Percentiles rank a stretch among this genome's conserved stretches.
These are phyloP conservation scores for Mohoua ochrocephala DNA, from an alignment of 2,113 vertebrate genomes.

Conservation along the genomic window DNA sequence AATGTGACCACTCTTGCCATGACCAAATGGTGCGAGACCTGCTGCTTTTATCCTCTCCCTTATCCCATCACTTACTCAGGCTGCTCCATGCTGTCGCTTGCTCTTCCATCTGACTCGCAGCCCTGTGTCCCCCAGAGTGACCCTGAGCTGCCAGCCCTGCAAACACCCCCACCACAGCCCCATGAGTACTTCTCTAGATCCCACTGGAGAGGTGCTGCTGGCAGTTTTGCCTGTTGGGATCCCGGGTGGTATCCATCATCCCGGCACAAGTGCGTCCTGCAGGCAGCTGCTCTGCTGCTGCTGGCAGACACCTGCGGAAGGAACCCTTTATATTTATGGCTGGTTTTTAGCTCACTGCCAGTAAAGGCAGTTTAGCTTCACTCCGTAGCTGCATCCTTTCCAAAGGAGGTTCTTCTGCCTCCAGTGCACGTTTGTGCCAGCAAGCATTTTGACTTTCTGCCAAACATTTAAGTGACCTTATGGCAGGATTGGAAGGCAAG, in stretches of 20 bases:
- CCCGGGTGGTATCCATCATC: not conserved
- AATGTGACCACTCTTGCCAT: not conserved
- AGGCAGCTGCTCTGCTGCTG: not conserved
- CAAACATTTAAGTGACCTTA: constrained; percentile 26
- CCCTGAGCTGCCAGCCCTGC: not conserved
- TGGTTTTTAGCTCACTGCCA: not conserved
- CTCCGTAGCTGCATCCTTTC: not conserved
- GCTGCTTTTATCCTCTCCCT: not conserved
- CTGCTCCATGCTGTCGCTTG: fast-evolving
- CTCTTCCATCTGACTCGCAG: not conserved
- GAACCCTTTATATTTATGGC: not conserved
- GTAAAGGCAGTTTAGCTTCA: not conserved
- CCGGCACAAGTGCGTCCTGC: not conserved
- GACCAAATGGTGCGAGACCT: not conserved
- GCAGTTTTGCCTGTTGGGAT: fast-evolving
- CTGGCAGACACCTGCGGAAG: not conserved
- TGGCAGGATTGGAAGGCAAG: not conserved
- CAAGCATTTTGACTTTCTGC: not conserved
- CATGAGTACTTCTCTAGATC: not conserved
- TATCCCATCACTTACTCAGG: not conserved
- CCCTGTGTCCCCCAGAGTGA: not conserved
- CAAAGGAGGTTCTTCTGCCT: not conserved
- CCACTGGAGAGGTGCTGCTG: not conserved
- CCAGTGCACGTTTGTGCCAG: not conserved
- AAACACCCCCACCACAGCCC: not conserved